Evolutionary conservation across 2,888 invertebrate species (phyloP).

Genomic region (Iselma pallidipennis): DNA sequence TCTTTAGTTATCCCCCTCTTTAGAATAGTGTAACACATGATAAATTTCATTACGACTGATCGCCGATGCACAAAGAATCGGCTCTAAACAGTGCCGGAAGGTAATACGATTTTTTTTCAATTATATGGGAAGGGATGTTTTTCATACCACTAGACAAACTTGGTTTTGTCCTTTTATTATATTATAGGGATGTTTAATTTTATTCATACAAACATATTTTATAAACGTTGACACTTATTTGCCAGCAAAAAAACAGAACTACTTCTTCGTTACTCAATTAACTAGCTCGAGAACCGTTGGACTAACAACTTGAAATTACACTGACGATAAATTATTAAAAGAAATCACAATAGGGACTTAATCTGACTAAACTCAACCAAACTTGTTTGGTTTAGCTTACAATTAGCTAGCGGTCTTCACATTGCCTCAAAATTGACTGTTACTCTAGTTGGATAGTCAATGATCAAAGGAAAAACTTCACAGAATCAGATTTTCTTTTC

Average conservation of each 20-base stretch:
- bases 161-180: conserved; percentile 38
- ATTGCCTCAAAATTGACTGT: no score
- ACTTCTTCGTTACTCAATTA: not conserved
- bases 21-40: conserved; percentile 49
- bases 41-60: conserved; percentile 51
- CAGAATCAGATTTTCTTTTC: no score
- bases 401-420: no score
- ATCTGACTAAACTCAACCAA: no score
- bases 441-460: no score
- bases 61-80: conserved; percentile 48
- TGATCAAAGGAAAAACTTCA: no score
- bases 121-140: conserved; percentile 47
- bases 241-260: conserved; percentile 2
- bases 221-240: conserved; percentile 39
- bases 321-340: not conserved
- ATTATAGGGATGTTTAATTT: conserved; percentile 28
- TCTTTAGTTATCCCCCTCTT: conserved; percentile 33
- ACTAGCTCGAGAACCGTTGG: not conserved
- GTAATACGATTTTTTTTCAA: conserved; percentile 30
- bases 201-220: conserved; percentile 42
- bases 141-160: conserved; percentile 43
- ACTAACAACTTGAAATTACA: not conserved
- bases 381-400: no score
- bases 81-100: conserved; percentile 46
- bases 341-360: not conserved